A percentile compares a stretch with the other conserved stretches of the same genome.
phyloP scores from a whole-genome alignment of 2,888 invertebrate genomes.

The Xestia ashworthii region DNA sequence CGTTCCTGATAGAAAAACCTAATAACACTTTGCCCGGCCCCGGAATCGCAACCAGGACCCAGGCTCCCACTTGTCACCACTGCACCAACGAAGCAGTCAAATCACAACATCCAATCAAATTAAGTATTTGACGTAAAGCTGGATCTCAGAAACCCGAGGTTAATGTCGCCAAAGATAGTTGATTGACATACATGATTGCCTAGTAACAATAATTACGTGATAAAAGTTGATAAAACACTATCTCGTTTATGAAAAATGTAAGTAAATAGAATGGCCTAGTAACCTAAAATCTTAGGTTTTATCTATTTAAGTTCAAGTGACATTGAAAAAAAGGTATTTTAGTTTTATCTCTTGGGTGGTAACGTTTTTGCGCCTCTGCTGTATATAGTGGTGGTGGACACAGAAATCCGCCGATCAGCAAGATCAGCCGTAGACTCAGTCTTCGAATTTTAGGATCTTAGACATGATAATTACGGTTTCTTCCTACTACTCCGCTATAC shows the following conservation, averaged over 20 bases:
- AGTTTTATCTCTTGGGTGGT: not conserved
- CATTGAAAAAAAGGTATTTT: not conserved
- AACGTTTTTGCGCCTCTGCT: not conserved
- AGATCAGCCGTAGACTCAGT: too few species aligned
- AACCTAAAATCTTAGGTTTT: constrained; percentile 15
- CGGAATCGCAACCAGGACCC: too few species aligned
- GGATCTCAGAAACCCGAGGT: not conserved
- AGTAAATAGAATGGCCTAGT: constrained; percentile 21
- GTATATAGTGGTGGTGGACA: not conserved
- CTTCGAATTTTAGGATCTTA: not conserved
- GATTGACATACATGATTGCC: constrained; percentile 14
- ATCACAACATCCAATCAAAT: not conserved
- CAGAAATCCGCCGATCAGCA: not conserved
- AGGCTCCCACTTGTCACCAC: too few species aligned
- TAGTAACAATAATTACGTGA: constrained; percentile 8
- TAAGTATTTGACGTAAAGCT: not conserved
- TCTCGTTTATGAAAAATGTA: constrained; percentile 14
- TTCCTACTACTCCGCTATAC: too few species aligned
- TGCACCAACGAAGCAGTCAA: too few species aligned
- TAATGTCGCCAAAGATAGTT: constrained; percentile 7
- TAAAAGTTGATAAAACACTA: constrained; percentile 8
- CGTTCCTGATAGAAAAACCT: too few species aligned
- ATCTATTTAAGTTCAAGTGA: not conserved
- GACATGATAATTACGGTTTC: too few species aligned
- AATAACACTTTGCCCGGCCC: too few species aligned